Conservation (phyloP, 2,888 invertebrate species). For the Pantelozetes paolii region DNA sequence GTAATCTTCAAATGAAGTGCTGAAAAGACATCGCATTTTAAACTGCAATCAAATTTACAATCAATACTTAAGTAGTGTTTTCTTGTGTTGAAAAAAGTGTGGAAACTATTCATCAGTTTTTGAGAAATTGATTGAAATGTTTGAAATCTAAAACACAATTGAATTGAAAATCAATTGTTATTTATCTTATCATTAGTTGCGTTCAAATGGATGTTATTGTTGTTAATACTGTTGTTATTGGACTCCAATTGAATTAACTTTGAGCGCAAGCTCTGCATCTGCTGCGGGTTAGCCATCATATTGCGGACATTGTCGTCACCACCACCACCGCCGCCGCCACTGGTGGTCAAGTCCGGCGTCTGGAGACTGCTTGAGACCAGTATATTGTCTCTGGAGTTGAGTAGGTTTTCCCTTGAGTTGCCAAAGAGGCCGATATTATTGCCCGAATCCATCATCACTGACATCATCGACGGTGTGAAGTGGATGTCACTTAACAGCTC, state of each 20-base stretch:
- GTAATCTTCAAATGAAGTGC: no score
- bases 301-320: neutral
- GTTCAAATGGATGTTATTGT: neutral
- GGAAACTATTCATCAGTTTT: no score
- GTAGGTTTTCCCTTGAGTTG: neutral
- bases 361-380: neutral
- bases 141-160: no score
- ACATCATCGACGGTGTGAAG: constrained; percentile 38
- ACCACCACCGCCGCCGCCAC: no score
- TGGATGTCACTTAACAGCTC: constrained; percentile 43
- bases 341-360: neutral
- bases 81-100: no score
- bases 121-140: no score
- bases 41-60: no score
- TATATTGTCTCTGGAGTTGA: constrained; percentile 1
- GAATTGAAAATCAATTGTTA: neutral
- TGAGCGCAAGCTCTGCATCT: constrained; percentile 2
- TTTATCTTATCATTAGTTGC: neutral
- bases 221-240: neutral
- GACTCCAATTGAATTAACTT: neutral
- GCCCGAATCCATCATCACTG: no score
- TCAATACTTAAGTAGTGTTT: no score
- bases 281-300: constrained; percentile 10
- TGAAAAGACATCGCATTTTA: no score
- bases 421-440: neutral